Conservation (phyloP, 2,113 vertebrate species). For the Percopsis transmontana region DNA sequence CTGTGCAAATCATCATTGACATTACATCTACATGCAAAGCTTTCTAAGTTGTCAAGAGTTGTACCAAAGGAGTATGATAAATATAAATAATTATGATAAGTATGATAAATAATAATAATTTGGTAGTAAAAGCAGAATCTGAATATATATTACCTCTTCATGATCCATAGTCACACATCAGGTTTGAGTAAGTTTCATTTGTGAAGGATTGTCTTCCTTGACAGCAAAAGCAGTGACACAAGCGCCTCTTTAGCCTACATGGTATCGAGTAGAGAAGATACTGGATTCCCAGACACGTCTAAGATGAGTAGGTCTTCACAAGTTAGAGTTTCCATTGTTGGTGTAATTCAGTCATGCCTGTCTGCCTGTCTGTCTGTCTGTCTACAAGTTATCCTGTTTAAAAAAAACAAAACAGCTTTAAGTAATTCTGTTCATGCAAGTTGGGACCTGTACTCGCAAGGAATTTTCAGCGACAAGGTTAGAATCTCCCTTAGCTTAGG, state of each 20-base stretch:
- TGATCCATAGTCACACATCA: constrained; percentile 60
- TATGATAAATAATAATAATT: too few species aligned
- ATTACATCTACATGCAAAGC: too few species aligned
- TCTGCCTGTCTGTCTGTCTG: neutral
- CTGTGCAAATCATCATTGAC: too few species aligned
- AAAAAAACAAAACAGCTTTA: constrained; percentile 22
- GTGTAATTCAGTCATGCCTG: constrained; percentile 31
- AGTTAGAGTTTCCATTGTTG: constrained; percentile 26
- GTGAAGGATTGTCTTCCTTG: constrained; percentile 28
- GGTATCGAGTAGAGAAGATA: neutral
- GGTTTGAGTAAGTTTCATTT: constrained; percentile 35
- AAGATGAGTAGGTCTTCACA: constrained; percentile 30
- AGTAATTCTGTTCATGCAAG: constrained; percentile 31
- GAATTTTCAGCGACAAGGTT: neutral
- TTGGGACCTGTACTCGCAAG: constrained; percentile 16
- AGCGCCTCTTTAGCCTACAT: constrained; percentile 13
- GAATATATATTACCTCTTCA: constrained; percentile 56
- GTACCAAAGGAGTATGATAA: too few species aligned
- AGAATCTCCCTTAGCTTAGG: neutral
- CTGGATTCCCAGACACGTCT: neutral
- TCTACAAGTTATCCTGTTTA: constrained; percentile 20
- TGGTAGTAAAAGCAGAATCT: too few species aligned
- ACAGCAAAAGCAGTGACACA: constrained; percentile 6
- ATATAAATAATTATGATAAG: too few species aligned
- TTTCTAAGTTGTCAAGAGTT: too few species aligned